Evolutionary conservation across 1,140 invertebrate species (phyloP).

Genomic region (Archegozetes longisetosus): DNA sequence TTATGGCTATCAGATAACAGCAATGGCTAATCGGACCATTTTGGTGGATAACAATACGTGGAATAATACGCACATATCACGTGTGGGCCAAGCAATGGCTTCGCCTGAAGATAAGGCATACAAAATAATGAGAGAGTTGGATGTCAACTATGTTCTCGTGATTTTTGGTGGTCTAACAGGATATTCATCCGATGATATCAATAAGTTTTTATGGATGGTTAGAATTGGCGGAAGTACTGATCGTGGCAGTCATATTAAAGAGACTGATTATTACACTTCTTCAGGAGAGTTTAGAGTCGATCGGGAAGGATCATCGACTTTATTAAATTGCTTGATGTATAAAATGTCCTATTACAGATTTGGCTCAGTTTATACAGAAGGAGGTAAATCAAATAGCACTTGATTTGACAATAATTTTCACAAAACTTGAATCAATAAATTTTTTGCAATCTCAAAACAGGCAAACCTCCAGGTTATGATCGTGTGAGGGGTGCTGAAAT

Average conservation of each 20-base stretch:
- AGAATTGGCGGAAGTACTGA: conserved; percentile 92
- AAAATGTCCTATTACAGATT: conserved; percentile 93
- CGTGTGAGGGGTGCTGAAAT: conserved; percentile 78
- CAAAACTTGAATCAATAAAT: not conserved
- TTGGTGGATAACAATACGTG: conserved; percentile 99
- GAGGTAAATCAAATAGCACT: conserved; percentile 40
- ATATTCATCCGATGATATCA: conserved; percentile 97
- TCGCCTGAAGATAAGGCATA: conserved; percentile 89
- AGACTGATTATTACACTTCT: conserved; percentile 87
- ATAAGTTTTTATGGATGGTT: conserved; percentile 99
- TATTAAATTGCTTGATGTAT: conserved; percentile 88
- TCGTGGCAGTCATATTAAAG: conserved; percentile 80
- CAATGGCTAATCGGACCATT: conserved; percentile 95
- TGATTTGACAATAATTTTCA: not conserved
- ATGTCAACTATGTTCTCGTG: conserved; percentile 93
- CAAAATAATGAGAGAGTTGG: conserved; percentile 90
- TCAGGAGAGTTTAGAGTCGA: conserved; percentile 88
- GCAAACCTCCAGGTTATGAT: conserved; percentile 72
- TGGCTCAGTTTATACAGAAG: conserved; percentile 85
- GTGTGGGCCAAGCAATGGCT: conserved; percentile 94
- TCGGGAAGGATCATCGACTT: conserved; percentile 62
- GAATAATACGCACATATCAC: conserved; percentile 97
- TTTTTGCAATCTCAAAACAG: conserved; percentile 19
- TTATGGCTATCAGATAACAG: conserved; percentile 98
- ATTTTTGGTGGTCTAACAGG: conserved; percentile 95